Evolutionary conservation across 2,888 invertebrate species (phyloP).

Genomic region (Hetaerina titia): DNA sequence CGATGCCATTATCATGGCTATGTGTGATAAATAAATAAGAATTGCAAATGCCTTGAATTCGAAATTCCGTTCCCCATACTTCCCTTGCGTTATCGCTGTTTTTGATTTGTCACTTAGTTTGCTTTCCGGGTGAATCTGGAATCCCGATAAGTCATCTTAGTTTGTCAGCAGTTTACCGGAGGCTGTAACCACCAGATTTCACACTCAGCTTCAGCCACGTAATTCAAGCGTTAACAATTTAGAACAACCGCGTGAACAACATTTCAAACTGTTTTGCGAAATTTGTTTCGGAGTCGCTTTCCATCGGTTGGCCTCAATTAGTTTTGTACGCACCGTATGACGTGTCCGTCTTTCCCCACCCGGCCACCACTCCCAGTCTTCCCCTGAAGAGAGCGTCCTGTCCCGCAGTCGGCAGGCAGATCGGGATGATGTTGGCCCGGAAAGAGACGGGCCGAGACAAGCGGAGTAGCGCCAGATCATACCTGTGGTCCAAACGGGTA

Average conservation of each 20-base stretch:
- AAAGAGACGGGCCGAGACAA: slow-evolving; percentile 84
- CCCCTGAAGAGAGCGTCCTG: slow-evolving; percentile 77
- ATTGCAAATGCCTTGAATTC: too few species aligned
- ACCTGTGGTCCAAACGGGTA: slow-evolving; percentile 73
- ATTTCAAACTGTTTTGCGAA: not conserved
- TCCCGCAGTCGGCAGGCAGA: slow-evolving; percentile 84
- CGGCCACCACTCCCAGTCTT: slow-evolving; percentile 85
- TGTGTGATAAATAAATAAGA: too few species aligned
- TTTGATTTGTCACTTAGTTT: too few species aligned
- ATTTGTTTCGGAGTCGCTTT: not conserved
- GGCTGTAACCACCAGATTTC: too few species aligned
- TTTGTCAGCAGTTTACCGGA: too few species aligned
- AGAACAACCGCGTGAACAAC: too few species aligned
- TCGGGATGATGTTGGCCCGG: slow-evolving; percentile 86
- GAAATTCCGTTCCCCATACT: too few species aligned
- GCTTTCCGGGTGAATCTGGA: too few species aligned
- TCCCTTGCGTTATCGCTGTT: too few species aligned
- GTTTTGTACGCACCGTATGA: slow-evolving; percentile 75
- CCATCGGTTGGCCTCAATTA: not conserved
- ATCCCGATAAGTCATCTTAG: too few species aligned
- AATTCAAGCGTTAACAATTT: not conserved
- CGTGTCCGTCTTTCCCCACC: slow-evolving; percentile 90
- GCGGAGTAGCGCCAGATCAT: slow-evolving; percentile 86
- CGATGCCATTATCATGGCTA: too few species aligned
- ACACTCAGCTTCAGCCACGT: too few species aligned